These are phyloP conservation scores for Uloborus diversus DNA, from an alignment of 1,140 invertebrate species.

Conservation along the genomic window DNA sequence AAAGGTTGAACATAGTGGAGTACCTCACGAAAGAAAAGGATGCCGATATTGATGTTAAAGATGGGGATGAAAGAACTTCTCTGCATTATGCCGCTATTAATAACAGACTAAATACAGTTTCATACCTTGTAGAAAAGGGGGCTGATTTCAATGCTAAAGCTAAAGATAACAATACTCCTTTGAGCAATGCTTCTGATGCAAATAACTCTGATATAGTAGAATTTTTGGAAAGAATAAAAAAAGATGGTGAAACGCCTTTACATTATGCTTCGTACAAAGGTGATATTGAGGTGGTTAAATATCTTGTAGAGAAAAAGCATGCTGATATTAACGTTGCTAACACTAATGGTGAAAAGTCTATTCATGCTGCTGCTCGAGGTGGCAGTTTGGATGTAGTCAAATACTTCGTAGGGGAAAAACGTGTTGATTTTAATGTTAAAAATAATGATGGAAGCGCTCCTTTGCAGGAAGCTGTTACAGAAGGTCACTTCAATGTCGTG, in stretches of 20 bases:
- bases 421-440: neutral
- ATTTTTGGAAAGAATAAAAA: neutral
- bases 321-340: too few relatives aligned
- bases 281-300: neutral
- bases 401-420: neutral
- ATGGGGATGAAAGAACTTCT: conserved; percentile 85
- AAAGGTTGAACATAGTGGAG: conserved; percentile 73
- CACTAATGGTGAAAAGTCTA: too few relatives aligned
- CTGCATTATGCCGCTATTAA: conserved; percentile 86
- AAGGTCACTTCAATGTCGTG: conserved; percentile 93
- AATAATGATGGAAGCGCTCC: conserved; percentile 74
- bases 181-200: neutral
- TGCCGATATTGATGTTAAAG: neutral
- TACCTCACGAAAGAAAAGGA: neutral
- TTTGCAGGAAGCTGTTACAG: conserved; percentile 95
- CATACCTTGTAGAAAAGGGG: conserved; percentile 86
- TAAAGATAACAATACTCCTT: neutral
- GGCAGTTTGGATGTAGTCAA: neutral
- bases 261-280: neutral
- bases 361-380: too few relatives aligned
- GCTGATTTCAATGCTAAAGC: conserved; percentile 71
- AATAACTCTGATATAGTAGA: neutral
- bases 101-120: conserved; percentile 84
- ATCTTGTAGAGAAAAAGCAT: too few relatives aligned
- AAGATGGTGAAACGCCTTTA: neutral